phyloP scores from a whole-genome alignment of 2,888 invertebrate species.

The Thymelicus lineola region DNA sequence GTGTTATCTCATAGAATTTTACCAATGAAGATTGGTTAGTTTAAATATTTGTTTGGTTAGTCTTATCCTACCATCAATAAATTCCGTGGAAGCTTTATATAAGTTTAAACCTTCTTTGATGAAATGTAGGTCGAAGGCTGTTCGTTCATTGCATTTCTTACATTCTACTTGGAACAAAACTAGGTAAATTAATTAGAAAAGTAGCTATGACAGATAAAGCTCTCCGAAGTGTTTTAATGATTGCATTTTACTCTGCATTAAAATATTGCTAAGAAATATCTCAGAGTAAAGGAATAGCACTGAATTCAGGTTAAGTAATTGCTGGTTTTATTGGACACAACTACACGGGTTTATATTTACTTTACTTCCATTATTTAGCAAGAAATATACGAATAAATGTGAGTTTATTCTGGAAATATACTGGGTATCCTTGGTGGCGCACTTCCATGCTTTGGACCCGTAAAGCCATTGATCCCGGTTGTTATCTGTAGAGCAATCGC shows the following conservation, averaged over 20 bases:
- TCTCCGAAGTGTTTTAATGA: slow-evolving; percentile 1
- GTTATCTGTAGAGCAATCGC: too few species aligned
- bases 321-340: not conserved
- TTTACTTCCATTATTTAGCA: too few species aligned
- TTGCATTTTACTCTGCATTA: slow-evolving; percentile 5
- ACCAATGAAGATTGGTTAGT: not conserved
- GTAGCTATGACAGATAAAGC: slow-evolving; percentile 19
- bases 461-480: too few species aligned
- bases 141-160: slow-evolving; percentile 13
- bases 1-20: too few species aligned
- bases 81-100: not conserved
- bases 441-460: too few species aligned
- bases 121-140: slow-evolving; percentile 10
- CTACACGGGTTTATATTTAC: not conserved
- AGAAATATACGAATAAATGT: too few species aligned
- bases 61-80: not conserved
- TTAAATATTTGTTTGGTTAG: slow-evolving; percentile 6
- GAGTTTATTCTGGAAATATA: too few species aligned
- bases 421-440: too few species aligned
- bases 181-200: slow-evolving; percentile 29
- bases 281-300: not conserved
- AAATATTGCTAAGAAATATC: slow-evolving; percentile 5
- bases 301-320: slow-evolving; percentile 18
- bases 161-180: not conserved
- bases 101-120: not conserved